Base-by-base conservation (phyloP, 2,888 invertebrate genomes). In the Rhingia campestris region DNA sequence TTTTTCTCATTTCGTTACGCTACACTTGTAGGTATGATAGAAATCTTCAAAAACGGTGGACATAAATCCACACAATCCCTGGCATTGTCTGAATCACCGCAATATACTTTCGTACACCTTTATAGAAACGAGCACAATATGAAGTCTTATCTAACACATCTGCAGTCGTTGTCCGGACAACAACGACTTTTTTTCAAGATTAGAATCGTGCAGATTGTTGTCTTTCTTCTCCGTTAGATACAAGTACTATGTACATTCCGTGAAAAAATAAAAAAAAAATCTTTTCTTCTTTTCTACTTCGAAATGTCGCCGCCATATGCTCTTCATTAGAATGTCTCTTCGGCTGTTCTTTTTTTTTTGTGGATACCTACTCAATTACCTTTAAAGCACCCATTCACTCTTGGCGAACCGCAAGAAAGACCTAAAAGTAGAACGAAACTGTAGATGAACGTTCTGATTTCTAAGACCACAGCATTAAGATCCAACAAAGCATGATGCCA, bases 341-440 rank as follows among this genome's bases (percentile, higher is more conserved):
- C 59, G 54, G 51, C 30, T 43, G 53, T 35, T 61, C 47, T 66
- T 66, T 66, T 63, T 59, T 35, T 43, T 59, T 35, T 61, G 22
- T 37, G 12, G 43, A 58, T 66, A 70, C 22, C 22, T 22, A 22
- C 81, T 54, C 76, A 76, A 72, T 81, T 72, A 76, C 66, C 51
- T 49, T 22, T 66, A 69, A 58, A 69, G 69, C 69, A 76, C 66
- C 81, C 76, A 72, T 81, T 76, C 77, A 72, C 76, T 39, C 2
- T 76, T 76, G 70, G 76, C 41, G 66, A 81, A 81, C 70, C 72
- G 41, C 66, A 59, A 22, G 49, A 73, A 79, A 73, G 69, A 82
- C 82, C 82, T 82, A 69, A 77, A 82, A 82, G 79, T 82, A 73
- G 82, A 82, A 77, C 82, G 77, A 82, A 82, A 77, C 77, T 72